Evolutionary conservation across 2,113 vertebrate species (phyloP), one percentile per base, ranked within the genome.

Genomic region (Podocnemis expansa): DNA sequence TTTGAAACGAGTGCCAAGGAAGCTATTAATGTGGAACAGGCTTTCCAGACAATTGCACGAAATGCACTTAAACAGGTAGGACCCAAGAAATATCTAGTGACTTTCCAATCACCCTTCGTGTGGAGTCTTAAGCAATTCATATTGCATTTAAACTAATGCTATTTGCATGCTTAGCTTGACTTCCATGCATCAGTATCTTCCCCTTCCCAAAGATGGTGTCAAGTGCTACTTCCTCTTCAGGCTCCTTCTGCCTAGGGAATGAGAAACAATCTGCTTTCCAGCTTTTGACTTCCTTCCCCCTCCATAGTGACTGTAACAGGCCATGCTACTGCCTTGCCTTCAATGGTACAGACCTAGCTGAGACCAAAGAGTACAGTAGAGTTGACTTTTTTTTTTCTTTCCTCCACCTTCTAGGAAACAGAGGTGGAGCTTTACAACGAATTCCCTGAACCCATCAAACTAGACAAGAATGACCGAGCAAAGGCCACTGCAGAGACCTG

Each of bases 1-100:
- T 99, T 99, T 91, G 99, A 99, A 98, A 99, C 99, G 98, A 99
- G 99, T 91, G 99, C 99, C 96, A 99, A 99, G 98, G 99, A 99
- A 98, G 99, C 99, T 94, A 99, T 99, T 93, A 99, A 99, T 2
- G 99, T 99, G 98, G 99, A 99, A 98, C 99, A 99, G 97, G 99
- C 99, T 95, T 99, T 99, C 98, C 99, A 99, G 98, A 99, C 99
- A 19, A 99, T 99, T 90, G 99, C 99, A 97, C 99, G 99, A 93
- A 99, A 99, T 82, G 99, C 99, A 97, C 99, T 99, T 95, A 99
- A 99, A 98, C 99, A 99, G 98, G 99, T 99, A 95, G 43, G 97
- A 82, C 25, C 34, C 41, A 3, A 16, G 70, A 11, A 51, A 9
- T 0, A 0, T 90, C 58, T 85, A 17, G 21, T 67, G 49, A 49